These are phyloP conservation scores for Choristoneura fumiferana DNA, from an alignment of 1,140 invertebrate genomes.

Conservation along the genomic window DNA sequence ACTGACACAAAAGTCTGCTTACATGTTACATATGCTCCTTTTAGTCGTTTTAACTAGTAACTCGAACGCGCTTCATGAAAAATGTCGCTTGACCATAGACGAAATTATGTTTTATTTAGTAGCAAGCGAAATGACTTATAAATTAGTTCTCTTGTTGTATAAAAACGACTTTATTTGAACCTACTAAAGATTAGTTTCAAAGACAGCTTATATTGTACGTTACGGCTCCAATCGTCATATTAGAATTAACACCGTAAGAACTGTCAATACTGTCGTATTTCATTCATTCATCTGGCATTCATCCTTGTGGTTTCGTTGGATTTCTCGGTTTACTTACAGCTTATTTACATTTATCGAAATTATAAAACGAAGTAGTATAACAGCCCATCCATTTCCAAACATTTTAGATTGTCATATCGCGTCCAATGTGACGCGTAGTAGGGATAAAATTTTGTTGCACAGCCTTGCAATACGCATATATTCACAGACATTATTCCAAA, in stretches of 20 bases:
- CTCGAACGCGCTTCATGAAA: background rate
- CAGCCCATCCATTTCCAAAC: background rate
- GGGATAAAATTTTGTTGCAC: slow-evolving; percentile 47
- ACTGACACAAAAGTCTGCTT: too few species aligned
- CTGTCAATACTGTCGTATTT: slow-evolving; percentile 16
- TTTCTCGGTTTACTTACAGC: slow-evolving; percentile 18
- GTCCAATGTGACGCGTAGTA: slow-evolving; percentile 42
- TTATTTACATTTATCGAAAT: slow-evolving; percentile 18
- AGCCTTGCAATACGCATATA: slow-evolving; percentile 54
- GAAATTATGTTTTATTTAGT: background rate
- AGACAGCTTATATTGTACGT: background rate
- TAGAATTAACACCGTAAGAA: background rate
- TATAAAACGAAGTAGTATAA: slow-evolving; percentile 6
- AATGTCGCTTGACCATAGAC: background rate
- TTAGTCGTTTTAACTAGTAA: background rate
- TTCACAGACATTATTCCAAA: slow-evolving; percentile 65
- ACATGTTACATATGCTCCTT: too few species aligned
- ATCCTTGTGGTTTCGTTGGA: slow-evolving; percentile 17
- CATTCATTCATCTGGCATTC: too few species aligned
- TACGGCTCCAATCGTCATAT: background rate
- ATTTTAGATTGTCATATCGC: background rate
- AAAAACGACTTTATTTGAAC: background rate
- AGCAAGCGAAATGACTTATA: background rate
- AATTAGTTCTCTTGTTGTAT: too few species aligned
- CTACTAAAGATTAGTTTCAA: background rate